Conservation (phyloP, 2,888 invertebrate genomes). For the Pammene aurita region DNA sequence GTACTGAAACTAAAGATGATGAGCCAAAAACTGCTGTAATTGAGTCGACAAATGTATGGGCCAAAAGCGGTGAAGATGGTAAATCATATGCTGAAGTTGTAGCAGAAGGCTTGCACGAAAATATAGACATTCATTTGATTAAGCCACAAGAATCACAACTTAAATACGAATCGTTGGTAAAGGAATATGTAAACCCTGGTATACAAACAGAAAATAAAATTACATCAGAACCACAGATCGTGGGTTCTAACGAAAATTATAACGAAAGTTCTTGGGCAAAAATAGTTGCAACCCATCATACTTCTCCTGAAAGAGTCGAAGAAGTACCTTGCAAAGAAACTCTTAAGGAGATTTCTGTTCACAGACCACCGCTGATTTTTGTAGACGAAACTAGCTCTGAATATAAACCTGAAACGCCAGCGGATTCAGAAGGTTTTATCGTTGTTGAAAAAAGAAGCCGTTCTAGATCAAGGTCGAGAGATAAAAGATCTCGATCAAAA, state of each 20-base stretch:
- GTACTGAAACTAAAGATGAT: slow-evolving; percentile 4
- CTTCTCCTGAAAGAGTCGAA: slow-evolving; percentile 65
- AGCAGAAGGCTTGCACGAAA: slow-evolving; percentile 69
- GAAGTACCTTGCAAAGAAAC: slow-evolving; percentile 48
- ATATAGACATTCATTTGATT: slow-evolving; percentile 27
- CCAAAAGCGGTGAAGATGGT: slow-evolving; percentile 79
- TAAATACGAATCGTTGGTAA: slow-evolving; percentile 30
- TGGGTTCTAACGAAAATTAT: slow-evolving; percentile 42
- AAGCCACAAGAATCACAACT: slow-evolving; percentile 5
- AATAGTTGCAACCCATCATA: slow-evolving; percentile 67
- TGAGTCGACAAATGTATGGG: slow-evolving; percentile 75
- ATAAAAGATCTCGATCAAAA: slow-evolving; percentile 62
- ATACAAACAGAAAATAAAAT: slow-evolving; percentile 41
- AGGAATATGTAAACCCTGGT: slow-evolving; percentile 20
- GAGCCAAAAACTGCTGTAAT: slow-evolving; percentile 10
- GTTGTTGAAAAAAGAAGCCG: slow-evolving; percentile 75
- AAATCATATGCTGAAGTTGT: slow-evolving; percentile 89
- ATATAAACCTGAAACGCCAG: slow-evolving; percentile 57
- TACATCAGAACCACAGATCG: slow-evolving; percentile 39
- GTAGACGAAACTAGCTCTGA: slow-evolving; percentile 66
- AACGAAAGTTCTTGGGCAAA: slow-evolving; percentile 68
- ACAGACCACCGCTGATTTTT: slow-evolving; percentile 66
- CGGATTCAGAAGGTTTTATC: slow-evolving; percentile 78
- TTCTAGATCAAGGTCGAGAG: slow-evolving; percentile 82
- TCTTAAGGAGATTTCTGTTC: slow-evolving; percentile 43